Evolutionary conservation across 2,113 vertebrate species (phyloP).

Genomic region (Lepisosteus oculatus): DNA sequence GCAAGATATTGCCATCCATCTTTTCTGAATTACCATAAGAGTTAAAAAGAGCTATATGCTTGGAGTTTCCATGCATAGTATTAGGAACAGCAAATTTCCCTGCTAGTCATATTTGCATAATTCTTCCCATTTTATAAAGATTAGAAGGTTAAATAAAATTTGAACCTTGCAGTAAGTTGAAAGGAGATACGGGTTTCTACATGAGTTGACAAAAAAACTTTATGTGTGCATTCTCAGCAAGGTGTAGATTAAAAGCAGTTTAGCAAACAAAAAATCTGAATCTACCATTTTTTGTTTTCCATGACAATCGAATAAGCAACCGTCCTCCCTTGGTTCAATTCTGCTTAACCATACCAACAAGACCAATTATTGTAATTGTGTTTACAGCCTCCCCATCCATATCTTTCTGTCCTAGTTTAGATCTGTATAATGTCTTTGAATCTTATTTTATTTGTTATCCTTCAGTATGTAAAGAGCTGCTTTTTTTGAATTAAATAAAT

Average conservation of each 20-base stretch:
- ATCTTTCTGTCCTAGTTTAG: neutral
- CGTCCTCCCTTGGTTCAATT: too few relatives aligned
- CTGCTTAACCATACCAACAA: too few relatives aligned
- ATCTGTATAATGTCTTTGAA: neutral
- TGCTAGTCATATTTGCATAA: neutral
- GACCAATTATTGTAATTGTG: too few relatives aligned
- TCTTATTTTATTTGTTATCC: neutral
- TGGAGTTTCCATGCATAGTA: neutral
- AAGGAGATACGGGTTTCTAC: too few relatives aligned
- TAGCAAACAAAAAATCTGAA: too few relatives aligned
- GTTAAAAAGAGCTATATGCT: neutral
- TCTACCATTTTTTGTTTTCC: too few relatives aligned
- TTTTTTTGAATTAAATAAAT: slow-evolving; percentile 24
- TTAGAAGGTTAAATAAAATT: neutral
- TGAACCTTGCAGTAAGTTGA: neutral
- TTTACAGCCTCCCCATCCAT: neutral
- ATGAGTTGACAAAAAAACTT: neutral
- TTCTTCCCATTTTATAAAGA: neutral
- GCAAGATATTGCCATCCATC: too few relatives aligned
- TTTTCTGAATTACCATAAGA: too few relatives aligned
- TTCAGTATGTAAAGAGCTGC: slow-evolving; percentile 36
- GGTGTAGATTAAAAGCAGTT: too few relatives aligned
- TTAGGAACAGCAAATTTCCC: neutral
- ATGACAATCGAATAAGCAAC: too few relatives aligned
- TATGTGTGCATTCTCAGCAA: neutral